Percentiles rank a stretch among this genome's conserved stretches.
These are phyloP conservation scores for Drosophila prosaltans DNA, from an alignment of 1,140 invertebrate genomes.

Conservation along the genomic window DNA sequence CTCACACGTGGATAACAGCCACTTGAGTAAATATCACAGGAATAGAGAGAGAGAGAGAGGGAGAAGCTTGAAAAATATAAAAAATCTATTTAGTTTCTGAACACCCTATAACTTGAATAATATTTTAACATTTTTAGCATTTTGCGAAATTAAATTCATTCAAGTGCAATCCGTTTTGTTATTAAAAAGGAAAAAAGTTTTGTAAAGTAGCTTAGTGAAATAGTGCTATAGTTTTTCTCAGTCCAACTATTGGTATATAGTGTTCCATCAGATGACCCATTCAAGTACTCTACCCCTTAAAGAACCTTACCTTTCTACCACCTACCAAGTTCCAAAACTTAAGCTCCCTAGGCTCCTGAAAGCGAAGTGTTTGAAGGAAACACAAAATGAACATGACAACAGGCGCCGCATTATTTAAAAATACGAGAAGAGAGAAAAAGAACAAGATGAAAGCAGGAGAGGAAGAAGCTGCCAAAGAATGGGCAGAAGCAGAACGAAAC, in stretches of 20 bases:
- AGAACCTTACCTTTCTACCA: neutral
- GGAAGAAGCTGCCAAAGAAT: neutral
- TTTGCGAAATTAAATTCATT: too few relatives aligned
- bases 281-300: neutral
- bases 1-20: constrained; percentile 8
- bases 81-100: neutral
- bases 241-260: too few relatives aligned
- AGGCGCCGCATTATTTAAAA: constrained; percentile 55
- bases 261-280: too few relatives aligned
- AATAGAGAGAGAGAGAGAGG: neutral
- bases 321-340: neutral
- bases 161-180: too few relatives aligned
- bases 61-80: neutral
- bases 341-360: neutral
- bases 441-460: neutral
- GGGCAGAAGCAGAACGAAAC: constrained; percentile 10
- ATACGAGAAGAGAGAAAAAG: too few relatives aligned
- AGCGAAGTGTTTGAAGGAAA: constrained; percentile 71
- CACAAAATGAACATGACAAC: constrained; percentile 81
- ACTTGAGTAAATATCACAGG: constrained; percentile 1
- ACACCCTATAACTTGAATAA: neutral
- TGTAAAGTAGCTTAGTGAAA: too few relatives aligned
- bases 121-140: too few relatives aligned
- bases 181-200: too few relatives aligned
- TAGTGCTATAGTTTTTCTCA: too few relatives aligned